Conservation (phyloP, 2,113 vertebrate species). For the Corythornis vintsioides region DNA sequence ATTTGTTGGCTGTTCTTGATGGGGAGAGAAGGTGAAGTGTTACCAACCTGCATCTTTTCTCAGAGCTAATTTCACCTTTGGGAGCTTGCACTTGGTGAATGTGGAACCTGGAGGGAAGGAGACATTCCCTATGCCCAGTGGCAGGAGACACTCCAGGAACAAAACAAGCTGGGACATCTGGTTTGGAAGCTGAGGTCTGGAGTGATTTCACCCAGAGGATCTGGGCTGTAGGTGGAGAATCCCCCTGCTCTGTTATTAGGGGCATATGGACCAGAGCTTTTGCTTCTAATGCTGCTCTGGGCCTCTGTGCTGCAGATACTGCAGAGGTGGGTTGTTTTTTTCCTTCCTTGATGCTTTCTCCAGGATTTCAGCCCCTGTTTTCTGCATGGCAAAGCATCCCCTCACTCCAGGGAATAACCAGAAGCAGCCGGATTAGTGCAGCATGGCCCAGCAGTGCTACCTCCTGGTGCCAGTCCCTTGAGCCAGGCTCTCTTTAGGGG, state of each 20-base stretch:
- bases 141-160: neutral
- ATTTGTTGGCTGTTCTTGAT: neutral
- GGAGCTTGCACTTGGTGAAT: neutral
- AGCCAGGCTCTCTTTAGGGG: neutral
- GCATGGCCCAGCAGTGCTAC: neutral
- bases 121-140: neutral
- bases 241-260: rapidly evolving
- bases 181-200: neutral
- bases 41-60: neutral
- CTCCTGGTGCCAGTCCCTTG: neutral
- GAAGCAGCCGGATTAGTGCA: neutral
- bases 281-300: neutral
- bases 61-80: neutral
- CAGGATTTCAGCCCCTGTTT: neutral
- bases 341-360: neutral
- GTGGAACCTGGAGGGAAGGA: neutral
- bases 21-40: neutral
- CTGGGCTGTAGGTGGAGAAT: neutral
- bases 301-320: neutral
- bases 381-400: neutral
- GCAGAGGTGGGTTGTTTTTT: neutral
- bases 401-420: neutral
- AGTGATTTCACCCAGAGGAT: neutral
- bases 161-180: neutral
- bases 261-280: neutral